Percentiles rank a stretch among this genome's conserved stretches.
phyloP scores from a whole-genome alignment of 2,888 invertebrate species.

The Trachelus iudaicus region DNA sequence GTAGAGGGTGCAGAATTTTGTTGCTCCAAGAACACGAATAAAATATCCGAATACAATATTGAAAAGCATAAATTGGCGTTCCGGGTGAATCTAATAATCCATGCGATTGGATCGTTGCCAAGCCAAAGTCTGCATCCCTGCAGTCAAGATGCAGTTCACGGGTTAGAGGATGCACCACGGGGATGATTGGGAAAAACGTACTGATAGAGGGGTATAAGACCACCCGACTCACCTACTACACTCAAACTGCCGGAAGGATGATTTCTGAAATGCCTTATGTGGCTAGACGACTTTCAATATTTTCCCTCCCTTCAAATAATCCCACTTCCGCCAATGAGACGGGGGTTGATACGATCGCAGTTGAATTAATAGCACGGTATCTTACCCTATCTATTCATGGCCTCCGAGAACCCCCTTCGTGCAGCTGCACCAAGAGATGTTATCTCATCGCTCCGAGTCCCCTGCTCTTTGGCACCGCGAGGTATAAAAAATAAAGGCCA shows the following conservation, averaged over 20 bases:
- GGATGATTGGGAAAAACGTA: neutral
- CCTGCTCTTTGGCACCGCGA: neutral
- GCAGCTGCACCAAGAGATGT: constrained; percentile 1
- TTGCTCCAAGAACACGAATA: constrained; percentile 11
- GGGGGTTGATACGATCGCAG: neutral
- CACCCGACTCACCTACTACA: neutral
- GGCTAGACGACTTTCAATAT: neutral
- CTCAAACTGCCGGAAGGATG: neutral
- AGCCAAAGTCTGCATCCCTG: constrained; percentile 44
- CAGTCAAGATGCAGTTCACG: constrained; percentile 28
- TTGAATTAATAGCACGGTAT: constrained; percentile 6
- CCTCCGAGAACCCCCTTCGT: neutral
- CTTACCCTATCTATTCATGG: constrained; percentile 6
- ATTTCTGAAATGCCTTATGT: neutral
- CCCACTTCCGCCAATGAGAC: constrained; percentile 3
- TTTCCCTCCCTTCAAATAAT: neutral
- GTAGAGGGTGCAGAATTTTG: neutral
- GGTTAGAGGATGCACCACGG: neutral
- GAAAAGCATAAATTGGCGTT: constrained; percentile 41
- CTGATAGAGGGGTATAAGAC: neutral
- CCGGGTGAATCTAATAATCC: constrained; percentile 48
- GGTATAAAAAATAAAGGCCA: neutral
- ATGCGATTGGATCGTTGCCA: constrained; percentile 49
- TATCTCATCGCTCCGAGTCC: neutral
- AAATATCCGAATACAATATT: constrained; percentile 34